phyloP scores from a whole-genome alignment of 1,140 invertebrate genomes.

The Drosophila leontia region DNA sequence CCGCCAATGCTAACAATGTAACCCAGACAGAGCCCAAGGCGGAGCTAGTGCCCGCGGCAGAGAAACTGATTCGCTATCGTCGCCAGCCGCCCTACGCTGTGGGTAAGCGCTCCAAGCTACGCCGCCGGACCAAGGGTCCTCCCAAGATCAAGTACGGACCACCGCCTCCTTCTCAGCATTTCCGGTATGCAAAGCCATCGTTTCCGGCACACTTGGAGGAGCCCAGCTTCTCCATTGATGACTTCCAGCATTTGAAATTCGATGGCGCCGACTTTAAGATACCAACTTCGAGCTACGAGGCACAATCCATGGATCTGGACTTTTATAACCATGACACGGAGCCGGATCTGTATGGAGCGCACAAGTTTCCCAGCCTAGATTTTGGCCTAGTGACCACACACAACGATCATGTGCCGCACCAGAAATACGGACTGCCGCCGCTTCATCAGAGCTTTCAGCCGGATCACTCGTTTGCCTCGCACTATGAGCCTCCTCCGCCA shows the following conservation, averaged over 20 bases:
- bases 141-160: slow-evolving; percentile 72
- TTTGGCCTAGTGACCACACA: slow-evolving; percentile 28
- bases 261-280: slow-evolving; percentile 70
- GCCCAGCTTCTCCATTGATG: slow-evolving; percentile 63
- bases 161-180: slow-evolving; percentile 37
- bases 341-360: slow-evolving; percentile 59
- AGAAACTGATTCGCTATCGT: slow-evolving; percentile 65
- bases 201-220: slow-evolving; percentile 48
- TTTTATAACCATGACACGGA: slow-evolving; percentile 65
- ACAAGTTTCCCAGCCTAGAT: slow-evolving; percentile 65
- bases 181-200: slow-evolving; percentile 49
- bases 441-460: slow-evolving; percentile 49
- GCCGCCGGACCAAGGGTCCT: slow-evolving; percentile 57
- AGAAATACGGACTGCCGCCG: slow-evolving; percentile 68
- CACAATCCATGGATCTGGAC: slow-evolving; percentile 77
- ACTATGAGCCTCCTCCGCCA: slow-evolving; percentile 47
- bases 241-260: slow-evolving; percentile 75
- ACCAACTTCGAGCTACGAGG: slow-evolving; percentile 71
- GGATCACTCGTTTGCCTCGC: slow-evolving; percentile 44
- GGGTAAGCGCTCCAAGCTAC: slow-evolving; percentile 54
- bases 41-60: slow-evolving; percentile 48
- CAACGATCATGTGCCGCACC: slow-evolving; percentile 59
- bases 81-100: slow-evolving; percentile 57
- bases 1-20: slow-evolving; percentile 11
- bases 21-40: slow-evolving; percentile 4